Evolutionary conservation across 2,113 vertebrate species (phyloP).

Genomic region (Trematocara nigrifrons): DNA sequence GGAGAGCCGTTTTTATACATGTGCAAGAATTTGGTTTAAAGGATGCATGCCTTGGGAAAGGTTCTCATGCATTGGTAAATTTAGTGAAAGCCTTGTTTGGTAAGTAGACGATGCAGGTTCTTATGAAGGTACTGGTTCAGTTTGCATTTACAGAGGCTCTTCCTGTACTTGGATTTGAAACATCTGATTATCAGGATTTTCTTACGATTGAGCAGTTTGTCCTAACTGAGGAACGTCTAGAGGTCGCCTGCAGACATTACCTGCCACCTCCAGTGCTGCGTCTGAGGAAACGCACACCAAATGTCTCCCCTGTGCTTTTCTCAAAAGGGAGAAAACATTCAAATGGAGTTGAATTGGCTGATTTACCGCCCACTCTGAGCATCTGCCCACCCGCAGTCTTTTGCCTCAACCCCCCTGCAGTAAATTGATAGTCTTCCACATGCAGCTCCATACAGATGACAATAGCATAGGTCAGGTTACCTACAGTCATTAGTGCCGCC

Average conservation of each 20-base stretch:
- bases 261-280: not conserved
- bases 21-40: not conserved
- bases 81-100: not conserved
- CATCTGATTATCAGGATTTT: not conserved
- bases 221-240: not conserved
- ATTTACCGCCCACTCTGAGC: conserved; percentile 22
- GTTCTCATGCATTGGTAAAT: not conserved
- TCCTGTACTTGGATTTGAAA: not conserved
- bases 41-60: not conserved
- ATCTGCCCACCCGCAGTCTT: conserved; percentile 46
- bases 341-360: conserved; percentile 1
- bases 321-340: not conserved
- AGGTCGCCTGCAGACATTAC: not conserved
- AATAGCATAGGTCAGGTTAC: conserved; percentile 66
- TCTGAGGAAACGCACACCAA: not conserved
- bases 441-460: conserved; percentile 44
- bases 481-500: conserved; percentile 65
- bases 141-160: not conserved
- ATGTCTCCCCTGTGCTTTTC: not conserved
- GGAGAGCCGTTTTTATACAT: not conserved
- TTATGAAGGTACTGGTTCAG: not conserved
- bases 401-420: not conserved
- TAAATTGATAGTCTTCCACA: conserved; percentile 57
- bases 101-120: not conserved
- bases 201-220: not conserved